Evolutionary conservation across 2,797 vertebrate genomes (phyloP), one percentile per base, ranked within the genome.

Genomic region (Fistularia commersonii): DNA sequence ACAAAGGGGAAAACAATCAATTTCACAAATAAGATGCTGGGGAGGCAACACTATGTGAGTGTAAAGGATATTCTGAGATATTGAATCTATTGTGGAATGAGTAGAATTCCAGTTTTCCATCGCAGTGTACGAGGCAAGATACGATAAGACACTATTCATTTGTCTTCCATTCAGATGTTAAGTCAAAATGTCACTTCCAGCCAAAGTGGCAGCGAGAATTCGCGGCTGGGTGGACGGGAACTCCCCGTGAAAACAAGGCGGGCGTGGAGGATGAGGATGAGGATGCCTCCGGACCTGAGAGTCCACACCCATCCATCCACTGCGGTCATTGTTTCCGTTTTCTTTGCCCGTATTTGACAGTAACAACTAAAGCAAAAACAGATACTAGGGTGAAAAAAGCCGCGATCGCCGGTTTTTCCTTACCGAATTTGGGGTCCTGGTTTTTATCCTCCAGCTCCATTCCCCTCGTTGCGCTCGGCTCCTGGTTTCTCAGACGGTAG

Each of bases 371-470:
- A 39, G 2, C 23, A n/a, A 15, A 45, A 32, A 8, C 5, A 32
- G 10, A 12, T 9, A 11, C n/a, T 7, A 11, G 32, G 5, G 5
- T 8, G 23, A 32, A 13, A 8, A 10, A 57, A 1, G 5, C 11
- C 15, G 14, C 15, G 9, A 32, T 32, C 5, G 6, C 4, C 43
- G 32, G 40, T 33, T 34, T 42, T 3, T 8, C 69, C 85, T 85
- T 76, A 90, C 90, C 89, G 69, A 86, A 90, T 87, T 90, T 90
- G 1, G 81, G 54, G 51, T 90, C 88, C 13, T 82, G 80, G 7
- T 71, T 88, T 78, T 89, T 90, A 31, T 87, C 88, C 47, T 90
- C 87, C 59, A 74, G 61, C 60, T 90, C 89, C 90, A 90, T 89
- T 74, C 45, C 23, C 79, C 56, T 38, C 54, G 10, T 63, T 32